Conservation (phyloP, 2,113 vertebrate genomes). For the Indicator indicator region DNA sequence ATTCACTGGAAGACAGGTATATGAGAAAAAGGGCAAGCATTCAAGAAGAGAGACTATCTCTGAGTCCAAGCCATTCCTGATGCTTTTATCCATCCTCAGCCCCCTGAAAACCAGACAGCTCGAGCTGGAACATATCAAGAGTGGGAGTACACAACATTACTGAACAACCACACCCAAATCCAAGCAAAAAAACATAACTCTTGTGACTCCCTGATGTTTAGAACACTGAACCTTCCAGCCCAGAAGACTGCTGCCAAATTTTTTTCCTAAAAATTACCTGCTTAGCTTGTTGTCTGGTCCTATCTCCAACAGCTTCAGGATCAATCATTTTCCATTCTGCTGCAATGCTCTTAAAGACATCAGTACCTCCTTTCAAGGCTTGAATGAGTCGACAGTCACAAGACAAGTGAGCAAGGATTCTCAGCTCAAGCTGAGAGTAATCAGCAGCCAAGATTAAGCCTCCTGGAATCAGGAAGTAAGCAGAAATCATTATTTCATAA, state of each 20-base stretch:
- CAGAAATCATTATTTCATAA: background rate
- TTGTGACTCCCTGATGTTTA: background rate
- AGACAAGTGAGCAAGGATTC: slow-evolving; percentile 94
- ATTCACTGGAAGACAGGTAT: background rate
- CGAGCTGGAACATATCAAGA: fast-evolving
- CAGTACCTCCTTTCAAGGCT: slow-evolving; percentile 86
- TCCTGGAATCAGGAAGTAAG: slow-evolving; percentile 71
- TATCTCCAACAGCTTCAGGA: slow-evolving; percentile 81
- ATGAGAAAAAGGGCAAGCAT: background rate
- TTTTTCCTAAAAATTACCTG: slow-evolving; percentile 80
- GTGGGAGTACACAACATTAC: background rate
- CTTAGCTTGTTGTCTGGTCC: slow-evolving; percentile 92
- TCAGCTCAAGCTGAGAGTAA: slow-evolving; percentile 95
- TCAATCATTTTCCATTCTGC: slow-evolving; percentile 94
- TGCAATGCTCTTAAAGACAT: slow-evolving; percentile 94
- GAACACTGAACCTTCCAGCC: background rate
- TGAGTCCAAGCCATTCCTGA: background rate
- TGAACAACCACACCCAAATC: background rate
- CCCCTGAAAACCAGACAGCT: background rate
- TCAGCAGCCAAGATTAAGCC: slow-evolving; percentile 94
- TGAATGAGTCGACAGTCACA: slow-evolving; percentile 84
- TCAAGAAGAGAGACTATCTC: background rate
- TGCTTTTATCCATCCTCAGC: background rate
- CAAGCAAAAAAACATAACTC: background rate
- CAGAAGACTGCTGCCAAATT: background rate